Base-by-base conservation (phyloP, 2,888 invertebrate genomes). In the Lasioglossum villosulum region DNA sequence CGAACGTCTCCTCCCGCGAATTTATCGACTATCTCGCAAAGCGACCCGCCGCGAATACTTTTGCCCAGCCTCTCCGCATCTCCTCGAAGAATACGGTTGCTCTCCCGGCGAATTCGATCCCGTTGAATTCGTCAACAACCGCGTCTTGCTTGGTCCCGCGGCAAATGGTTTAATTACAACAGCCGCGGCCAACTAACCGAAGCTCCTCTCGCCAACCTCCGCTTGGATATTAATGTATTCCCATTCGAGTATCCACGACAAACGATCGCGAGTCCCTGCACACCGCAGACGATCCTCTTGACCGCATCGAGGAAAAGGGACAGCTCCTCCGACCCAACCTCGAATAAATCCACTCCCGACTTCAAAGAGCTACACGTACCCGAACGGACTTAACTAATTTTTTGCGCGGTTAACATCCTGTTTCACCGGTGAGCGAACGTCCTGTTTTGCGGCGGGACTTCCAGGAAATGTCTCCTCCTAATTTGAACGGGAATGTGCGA, bases 71-170 rank as follows among this genome's bases (percentile, higher is more conserved):
- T 30, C 34, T 34, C 16, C 66, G 16, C n/a, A 2, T 23, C 30
- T 34, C 72, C 45, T 5, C 76, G 6, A 68, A 34, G 37, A 34
- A 30, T 16, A 37, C 34, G 34, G n/a, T 68, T 45, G n/a, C 27
- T 45, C 23, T 52, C 52, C 30, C 42, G 30, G 4, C 78, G 56
- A 42, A 56, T 71, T 52, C 23, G 52, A 52, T 52, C 52, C 52
- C 42, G n/a, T n/a, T 45, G 78, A 59, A 78, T 72, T 78, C 78
- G 59, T 45, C 59, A 78, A 34, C 72, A 71, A 39, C 56, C 56
- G 42, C 19, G 56, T 59, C 42, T 78, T 30, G 45, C 27, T 75
- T 6, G 48, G 23, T 30, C 37, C 37, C 48, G 59, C 37, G 34
- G 63, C 56, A 6, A 45, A 66, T 48, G 45, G 34, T 48, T 71